Evolutionary conservation across 92 coral and sea anemone species (phyloP).

Genomic region (Montipora capitata): DNA sequence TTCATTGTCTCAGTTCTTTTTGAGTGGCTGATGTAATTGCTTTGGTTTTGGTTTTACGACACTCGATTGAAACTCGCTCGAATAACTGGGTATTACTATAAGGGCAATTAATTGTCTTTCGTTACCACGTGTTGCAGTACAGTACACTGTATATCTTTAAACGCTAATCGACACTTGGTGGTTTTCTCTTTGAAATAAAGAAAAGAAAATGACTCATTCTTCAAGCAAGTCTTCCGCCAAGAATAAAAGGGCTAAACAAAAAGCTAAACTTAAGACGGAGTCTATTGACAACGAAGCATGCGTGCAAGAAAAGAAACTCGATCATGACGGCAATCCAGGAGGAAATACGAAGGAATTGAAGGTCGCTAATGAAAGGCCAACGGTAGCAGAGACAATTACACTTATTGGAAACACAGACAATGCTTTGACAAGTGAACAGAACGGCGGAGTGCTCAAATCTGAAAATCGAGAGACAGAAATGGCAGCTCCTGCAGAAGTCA

Average conservation of each 20-base stretch:
- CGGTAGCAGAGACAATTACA: neutral
- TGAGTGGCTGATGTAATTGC: no score
- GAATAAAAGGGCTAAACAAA: slow-evolving; percentile 80
- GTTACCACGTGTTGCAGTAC: no score
- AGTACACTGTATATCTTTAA: no score
- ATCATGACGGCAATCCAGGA: neutral
- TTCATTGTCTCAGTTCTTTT: no score
- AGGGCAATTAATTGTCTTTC: no score
- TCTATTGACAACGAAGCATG: slow-evolving; percentile 35
- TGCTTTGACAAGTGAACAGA: neutral
- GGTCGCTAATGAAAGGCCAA: neutral
- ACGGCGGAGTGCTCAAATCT: neutral
- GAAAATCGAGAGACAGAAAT: neutral
- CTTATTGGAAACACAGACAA: neutral
- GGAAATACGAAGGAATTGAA: neutral
- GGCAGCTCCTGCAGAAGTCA: neutral
- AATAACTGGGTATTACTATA: no score
- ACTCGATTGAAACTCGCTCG: no score
- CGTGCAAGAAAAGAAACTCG: slow-evolving; percentile 8
- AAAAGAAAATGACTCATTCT: slow-evolving; percentile 45
- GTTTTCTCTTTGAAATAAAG: neutral
- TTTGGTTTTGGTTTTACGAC: no score
- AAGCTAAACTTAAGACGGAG: slow-evolving; percentile 60
- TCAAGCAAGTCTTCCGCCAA: slow-evolving; percentile 71
- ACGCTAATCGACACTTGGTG: no score